phyloP scores from a whole-genome alignment of 53 echinoderm and acorn worm genomes.

The Echinarachnius parma region DNA sequence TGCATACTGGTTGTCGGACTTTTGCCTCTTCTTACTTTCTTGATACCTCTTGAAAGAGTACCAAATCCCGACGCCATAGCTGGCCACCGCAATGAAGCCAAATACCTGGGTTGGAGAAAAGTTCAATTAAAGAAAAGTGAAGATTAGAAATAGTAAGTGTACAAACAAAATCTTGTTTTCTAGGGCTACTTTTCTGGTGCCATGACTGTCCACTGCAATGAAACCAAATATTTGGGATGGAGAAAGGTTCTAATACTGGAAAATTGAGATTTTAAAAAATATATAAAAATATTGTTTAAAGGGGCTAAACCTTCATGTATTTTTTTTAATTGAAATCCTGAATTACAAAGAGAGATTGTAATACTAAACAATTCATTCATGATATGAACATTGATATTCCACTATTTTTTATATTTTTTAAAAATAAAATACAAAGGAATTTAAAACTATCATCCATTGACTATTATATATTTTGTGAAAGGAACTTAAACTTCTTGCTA shows the following conservation, averaged over 20 bases:
- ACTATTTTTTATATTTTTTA: no score
- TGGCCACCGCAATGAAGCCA: constrained; percentile 60
- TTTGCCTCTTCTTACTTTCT: constrained; percentile 29
- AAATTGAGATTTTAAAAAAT: background rate
- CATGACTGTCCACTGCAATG: constrained; percentile 44
- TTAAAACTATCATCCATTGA: no score
- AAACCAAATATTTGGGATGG: constrained; percentile 59
- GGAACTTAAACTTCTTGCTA: no score
- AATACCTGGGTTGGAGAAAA: constrained; percentile 48
- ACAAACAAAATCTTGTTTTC: background rate
- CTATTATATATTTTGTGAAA: no score
- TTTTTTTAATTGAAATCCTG: no score
- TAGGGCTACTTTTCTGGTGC: background rate
- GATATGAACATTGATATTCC: no score
- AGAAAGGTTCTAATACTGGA: background rate
- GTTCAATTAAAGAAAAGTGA: background rate
- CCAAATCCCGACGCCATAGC: constrained; percentile 47
- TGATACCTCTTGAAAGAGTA: constrained; percentile 59
- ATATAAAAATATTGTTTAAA: background rate
- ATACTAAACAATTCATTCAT: no score
- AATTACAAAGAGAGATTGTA: no score
- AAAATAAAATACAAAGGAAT: no score
- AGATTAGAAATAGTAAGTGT: background rate
- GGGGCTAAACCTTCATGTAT: no score
- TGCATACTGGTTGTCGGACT: constrained; percentile 24